Evolutionary conservation across 2,113 vertebrate genomes (phyloP).

Genomic region (Caracal caracal): DNA sequence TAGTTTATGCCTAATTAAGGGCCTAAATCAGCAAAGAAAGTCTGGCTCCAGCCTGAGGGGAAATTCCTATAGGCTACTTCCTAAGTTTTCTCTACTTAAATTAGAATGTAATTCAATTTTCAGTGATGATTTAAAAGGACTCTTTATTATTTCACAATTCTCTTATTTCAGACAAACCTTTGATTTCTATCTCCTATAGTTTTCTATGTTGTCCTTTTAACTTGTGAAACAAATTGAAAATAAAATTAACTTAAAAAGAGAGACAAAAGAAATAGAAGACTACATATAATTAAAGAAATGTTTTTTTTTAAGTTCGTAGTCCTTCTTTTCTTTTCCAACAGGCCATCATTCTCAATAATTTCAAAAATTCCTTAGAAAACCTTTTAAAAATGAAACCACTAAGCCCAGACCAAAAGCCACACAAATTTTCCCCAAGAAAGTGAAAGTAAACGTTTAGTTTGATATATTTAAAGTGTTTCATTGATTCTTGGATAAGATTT

Average conservation of each 20-base stretch:
- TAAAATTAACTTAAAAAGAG: background rate
- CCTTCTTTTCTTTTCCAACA: background rate
- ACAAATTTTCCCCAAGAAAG: background rate
- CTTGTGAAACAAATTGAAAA: background rate
- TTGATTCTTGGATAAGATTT: background rate
- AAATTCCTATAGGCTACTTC: conserved; percentile 58
- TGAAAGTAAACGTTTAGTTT: background rate
- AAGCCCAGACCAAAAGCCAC: background rate
- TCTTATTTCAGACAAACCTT: conserved; percentile 16
- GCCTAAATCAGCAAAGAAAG: conserved; percentile 71
- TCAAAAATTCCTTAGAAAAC: conserved; percentile 45
- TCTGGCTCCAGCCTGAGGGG: conserved; percentile 46
- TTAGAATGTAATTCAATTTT: conserved; percentile 37
- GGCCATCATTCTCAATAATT: background rate
- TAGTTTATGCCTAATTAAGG: conserved; percentile 81
- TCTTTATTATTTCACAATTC: background rate
- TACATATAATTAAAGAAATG: background rate
- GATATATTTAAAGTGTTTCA: background rate
- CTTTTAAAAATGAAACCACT: background rate
- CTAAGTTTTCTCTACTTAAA: conserved; percentile 31
- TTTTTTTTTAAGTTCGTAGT: background rate
- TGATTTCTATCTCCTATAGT: background rate
- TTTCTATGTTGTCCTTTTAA: background rate
- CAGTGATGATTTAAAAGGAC: background rate
- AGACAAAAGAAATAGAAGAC: background rate